Conservation (phyloP, 2,113 vertebrate species). For the Podilymbus podiceps region DNA sequence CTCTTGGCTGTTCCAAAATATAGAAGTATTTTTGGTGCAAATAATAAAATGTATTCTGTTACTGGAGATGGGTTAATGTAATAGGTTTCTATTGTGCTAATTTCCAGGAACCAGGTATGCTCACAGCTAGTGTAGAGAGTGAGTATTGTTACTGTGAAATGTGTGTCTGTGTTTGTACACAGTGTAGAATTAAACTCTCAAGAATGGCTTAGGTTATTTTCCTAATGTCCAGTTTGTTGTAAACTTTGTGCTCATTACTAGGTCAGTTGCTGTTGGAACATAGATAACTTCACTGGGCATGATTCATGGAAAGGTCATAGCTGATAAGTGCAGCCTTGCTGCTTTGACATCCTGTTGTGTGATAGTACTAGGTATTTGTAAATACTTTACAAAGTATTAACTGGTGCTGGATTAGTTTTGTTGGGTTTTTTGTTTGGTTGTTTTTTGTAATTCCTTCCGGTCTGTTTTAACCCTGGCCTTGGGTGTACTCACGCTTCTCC, state of each 20-base stretch:
- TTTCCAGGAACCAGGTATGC: background rate
- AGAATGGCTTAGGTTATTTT: background rate
- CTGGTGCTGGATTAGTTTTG: background rate
- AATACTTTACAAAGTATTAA: background rate
- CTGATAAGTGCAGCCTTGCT: slow-evolving; percentile 42
- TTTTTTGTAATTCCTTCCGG: background rate
- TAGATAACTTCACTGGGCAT: background rate
- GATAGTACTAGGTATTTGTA: background rate
- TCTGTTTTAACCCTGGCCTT: background rate
- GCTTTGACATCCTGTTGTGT: background rate
- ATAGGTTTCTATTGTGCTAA: background rate
- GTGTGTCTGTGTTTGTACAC: background rate
- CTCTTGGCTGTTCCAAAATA: background rate
- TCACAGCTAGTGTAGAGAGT: background rate
- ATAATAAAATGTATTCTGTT: background rate
- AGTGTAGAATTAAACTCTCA: background rate
- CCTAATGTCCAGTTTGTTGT: background rate
- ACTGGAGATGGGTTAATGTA: background rate
- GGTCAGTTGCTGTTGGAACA: background rate
- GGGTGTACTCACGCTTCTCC: fast-evolving
- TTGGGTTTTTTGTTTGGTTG: background rate
- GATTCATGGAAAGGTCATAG: background rate
- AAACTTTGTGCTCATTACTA: background rate
- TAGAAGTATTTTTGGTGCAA: background rate
- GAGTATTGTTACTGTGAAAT: background rate